Conservation (phyloP, 2,797 vertebrate species). For the Tarsius wallacei region DNA sequence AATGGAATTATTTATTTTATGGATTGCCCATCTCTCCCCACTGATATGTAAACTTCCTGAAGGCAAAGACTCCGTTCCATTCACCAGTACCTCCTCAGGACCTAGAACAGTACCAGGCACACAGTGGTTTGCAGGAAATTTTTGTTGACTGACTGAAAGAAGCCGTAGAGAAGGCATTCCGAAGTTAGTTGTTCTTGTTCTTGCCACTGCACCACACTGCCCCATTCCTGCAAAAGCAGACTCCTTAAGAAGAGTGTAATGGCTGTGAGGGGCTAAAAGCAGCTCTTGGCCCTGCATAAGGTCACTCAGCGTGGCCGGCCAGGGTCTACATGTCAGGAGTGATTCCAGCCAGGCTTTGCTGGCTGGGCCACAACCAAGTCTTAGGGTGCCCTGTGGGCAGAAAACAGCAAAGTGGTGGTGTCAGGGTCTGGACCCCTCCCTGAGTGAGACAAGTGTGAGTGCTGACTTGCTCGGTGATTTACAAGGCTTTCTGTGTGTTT, state of each 20-base stretch:
- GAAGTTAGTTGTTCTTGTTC: not conserved
- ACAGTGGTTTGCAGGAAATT: not conserved
- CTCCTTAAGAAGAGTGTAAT: not conserved
- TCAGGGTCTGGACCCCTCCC: not conserved
- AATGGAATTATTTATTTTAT: not conserved
- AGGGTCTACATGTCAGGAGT: not conserved
- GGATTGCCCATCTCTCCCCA: not conserved
- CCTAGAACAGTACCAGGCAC: not conserved
- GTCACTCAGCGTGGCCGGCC: not conserved
- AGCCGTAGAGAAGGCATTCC: not conserved
- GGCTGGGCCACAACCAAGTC: not conserved
- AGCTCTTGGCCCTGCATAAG: not conserved
- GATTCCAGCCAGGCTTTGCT: not conserved
- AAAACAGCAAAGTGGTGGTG: slow-evolving; percentile 31
- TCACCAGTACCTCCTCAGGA: not conserved
- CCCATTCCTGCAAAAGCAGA: not conserved
- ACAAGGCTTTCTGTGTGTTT: not conserved
- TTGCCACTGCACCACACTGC: not conserved
- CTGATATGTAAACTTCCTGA: not conserved
- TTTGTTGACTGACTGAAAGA: not conserved
- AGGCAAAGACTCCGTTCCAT: not conserved
- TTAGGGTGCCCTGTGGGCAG: not conserved
- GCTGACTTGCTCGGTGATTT: not conserved
- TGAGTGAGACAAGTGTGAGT: not conserved
- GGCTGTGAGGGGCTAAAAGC: not conserved